Conservation (phyloP, 2,797 vertebrate genomes). For the Siniperca scherzeri region DNA sequence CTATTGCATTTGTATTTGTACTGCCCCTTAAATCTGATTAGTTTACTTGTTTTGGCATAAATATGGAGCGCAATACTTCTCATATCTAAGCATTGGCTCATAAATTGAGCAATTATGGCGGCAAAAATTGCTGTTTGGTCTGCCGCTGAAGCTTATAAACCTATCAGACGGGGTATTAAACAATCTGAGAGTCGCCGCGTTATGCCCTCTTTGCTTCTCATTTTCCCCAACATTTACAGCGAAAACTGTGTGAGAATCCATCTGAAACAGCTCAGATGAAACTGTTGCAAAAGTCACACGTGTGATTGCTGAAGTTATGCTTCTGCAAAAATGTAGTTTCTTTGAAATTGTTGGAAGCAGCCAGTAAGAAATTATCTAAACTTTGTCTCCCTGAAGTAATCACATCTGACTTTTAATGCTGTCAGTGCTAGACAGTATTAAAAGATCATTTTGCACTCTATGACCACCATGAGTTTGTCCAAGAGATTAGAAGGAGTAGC, state of each 20-base stretch:
- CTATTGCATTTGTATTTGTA: slow-evolving; percentile 55
- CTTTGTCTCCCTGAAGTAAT: slow-evolving; percentile 4
- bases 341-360: slow-evolving; percentile 1
- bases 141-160: slow-evolving; percentile 70
- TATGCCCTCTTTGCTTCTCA: slow-evolving; percentile 76
- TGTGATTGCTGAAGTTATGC: not conserved
- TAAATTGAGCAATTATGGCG: slow-evolving; percentile 73
- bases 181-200: slow-evolving; percentile 61
- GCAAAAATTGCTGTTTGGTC: slow-evolving; percentile 76
- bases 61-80: slow-evolving; percentile 57
- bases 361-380: slow-evolving; percentile 21
- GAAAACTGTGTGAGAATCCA: slow-evolving; percentile 57
- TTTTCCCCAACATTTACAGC: slow-evolving; percentile 78
- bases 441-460: slow-evolving; percentile 26
- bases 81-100: slow-evolving; percentile 73
- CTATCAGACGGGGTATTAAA: slow-evolving; percentile 73
- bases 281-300: slow-evolving; percentile 21
- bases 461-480: slow-evolving; percentile 5
- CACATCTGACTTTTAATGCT: not conserved
- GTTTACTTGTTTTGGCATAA: slow-evolving; percentile 79
- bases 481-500: not conserved
- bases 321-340: not conserved
- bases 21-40: slow-evolving; percentile 79
- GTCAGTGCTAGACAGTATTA: slow-evolving; percentile 4
- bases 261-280: slow-evolving; percentile 42